phyloP scores from a whole-genome alignment of 2,113 vertebrate species.

The Dunckerocampus dactyliophorus region DNA sequence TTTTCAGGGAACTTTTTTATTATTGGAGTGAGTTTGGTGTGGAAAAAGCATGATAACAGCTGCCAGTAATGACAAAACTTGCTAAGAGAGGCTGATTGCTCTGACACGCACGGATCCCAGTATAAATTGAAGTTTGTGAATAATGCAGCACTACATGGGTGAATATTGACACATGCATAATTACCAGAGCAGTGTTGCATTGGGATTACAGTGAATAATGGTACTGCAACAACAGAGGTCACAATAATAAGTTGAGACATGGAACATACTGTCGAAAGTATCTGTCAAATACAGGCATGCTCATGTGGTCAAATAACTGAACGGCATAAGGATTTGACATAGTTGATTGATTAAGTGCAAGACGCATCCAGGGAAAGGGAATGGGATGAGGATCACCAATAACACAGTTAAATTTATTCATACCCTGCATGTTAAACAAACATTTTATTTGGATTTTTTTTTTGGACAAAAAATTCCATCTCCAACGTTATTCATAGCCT shows the following conservation, averaged over 20 bases:
- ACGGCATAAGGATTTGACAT: too few species aligned
- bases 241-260: background rate
- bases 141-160: slow-evolving; percentile 63
- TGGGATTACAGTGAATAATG: background rate
- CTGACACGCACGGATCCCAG: slow-evolving; percentile 56
- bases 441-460: too few species aligned
- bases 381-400: too few species aligned
- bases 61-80: slow-evolving; percentile 62
- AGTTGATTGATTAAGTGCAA: too few species aligned
- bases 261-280: too few species aligned
- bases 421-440: too few species aligned
- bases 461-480: too few species aligned
- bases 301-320: too few species aligned
- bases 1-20: slow-evolving; percentile 49
- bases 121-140: slow-evolving; percentile 67
- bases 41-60: slow-evolving; percentile 55
- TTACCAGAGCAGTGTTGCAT: slow-evolving; percentile 53
- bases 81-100: slow-evolving; percentile 65
- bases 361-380: too few species aligned
- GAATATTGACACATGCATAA: slow-evolving; percentile 67
- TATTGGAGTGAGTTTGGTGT: slow-evolving; percentile 36
- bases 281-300: too few species aligned
- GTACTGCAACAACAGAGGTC: slow-evolving; percentile 17
- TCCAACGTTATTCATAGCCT: too few species aligned
- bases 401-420: too few species aligned